Evolutionary conservation across 2,797 vertebrate genomes (phyloP).

Genomic region (Glossophaga mutica): DNA sequence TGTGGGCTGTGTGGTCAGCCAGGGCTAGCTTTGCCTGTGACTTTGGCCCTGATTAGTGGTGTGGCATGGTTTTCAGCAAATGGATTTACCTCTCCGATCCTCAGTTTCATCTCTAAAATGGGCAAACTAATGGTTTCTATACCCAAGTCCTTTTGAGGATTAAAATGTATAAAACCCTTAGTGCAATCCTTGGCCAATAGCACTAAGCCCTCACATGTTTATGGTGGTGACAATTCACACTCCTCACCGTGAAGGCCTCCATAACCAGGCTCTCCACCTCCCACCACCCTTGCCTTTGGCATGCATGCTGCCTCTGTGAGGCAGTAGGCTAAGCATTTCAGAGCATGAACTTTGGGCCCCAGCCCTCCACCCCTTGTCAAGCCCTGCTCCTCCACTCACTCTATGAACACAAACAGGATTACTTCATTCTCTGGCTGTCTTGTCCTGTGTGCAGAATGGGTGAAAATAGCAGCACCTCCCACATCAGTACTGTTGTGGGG

Average conservation of each 20-base stretch:
- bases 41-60: not conserved
- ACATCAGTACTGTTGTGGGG: too few relatives aligned
- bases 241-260: not conserved
- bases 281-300: too few relatives aligned
- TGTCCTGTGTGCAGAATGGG: not conserved
- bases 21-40: not conserved
- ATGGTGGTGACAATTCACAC: not conserved
- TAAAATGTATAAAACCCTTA: not conserved
- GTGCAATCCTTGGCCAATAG: not conserved
- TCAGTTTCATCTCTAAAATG: not conserved
- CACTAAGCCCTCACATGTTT: not conserved
- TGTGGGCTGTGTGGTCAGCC: not conserved
- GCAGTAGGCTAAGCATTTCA: not conserved
- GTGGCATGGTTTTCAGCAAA: not conserved
- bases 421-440: not conserved
- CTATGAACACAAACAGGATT: not conserved
- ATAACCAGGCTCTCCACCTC: not conserved
- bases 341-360: not conserved
- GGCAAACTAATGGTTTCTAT: not conserved
- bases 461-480: not conserved
- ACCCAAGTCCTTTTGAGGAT: not conserved
- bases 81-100: not conserved
- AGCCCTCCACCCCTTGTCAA: not conserved
- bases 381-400: not conserved
- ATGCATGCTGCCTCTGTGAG: not conserved